Percentiles rank a stretch among this genome's conserved stretches.
Conservation (phyloP, 1,140 invertebrate genomes). For the Probaryconus sp. region DNA sequence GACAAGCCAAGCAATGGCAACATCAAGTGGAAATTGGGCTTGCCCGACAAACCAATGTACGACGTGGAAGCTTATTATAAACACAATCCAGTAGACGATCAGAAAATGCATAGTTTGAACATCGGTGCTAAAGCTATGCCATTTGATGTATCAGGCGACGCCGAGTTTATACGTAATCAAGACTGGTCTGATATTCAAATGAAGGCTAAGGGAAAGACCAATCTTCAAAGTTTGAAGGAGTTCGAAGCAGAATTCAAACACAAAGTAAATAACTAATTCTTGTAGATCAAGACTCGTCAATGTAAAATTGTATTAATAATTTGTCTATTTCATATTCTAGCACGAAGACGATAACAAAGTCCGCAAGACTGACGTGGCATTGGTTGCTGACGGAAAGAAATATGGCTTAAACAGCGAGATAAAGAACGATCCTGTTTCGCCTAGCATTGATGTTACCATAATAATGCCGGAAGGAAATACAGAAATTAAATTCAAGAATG, state of each 20-base stretch:
- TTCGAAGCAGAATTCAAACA: conserved; percentile 79
- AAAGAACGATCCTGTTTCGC: conserved; percentile 65
- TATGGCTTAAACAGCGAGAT: conserved; percentile 77
- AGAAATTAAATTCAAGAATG: conserved; percentile 78
- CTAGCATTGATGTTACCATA: conserved; percentile 75
- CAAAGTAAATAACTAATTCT: conserved; percentile 77
- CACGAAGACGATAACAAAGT: conserved; percentile 76
- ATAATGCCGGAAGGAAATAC: conserved; percentile 76
- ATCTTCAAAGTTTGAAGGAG: conserved; percentile 78
- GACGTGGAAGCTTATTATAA: conserved; percentile 70
- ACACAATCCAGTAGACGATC: conserved; percentile 70
- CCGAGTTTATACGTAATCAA: conserved; percentile 45
- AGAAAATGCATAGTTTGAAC: conserved; percentile 60
- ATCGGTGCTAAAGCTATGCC: conserved; percentile 60
- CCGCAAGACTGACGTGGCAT: conserved; percentile 68
- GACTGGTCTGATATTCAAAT: conserved; percentile 52
- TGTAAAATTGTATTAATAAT: background rate
- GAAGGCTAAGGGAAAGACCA: conserved; percentile 45
- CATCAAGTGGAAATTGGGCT: conserved; percentile 33
- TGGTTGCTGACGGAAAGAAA: conserved; percentile 77
- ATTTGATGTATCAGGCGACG: conserved; percentile 41
- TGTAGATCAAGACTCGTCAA: no score
- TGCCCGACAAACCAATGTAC: conserved; percentile 52
- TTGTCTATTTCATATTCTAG: conserved; percentile 58
- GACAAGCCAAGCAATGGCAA: conserved; percentile 21